These are phyloP conservation scores for Lemur catta DNA, from an alignment of 2,797 vertebrate species.

Conservation along the genomic window DNA sequence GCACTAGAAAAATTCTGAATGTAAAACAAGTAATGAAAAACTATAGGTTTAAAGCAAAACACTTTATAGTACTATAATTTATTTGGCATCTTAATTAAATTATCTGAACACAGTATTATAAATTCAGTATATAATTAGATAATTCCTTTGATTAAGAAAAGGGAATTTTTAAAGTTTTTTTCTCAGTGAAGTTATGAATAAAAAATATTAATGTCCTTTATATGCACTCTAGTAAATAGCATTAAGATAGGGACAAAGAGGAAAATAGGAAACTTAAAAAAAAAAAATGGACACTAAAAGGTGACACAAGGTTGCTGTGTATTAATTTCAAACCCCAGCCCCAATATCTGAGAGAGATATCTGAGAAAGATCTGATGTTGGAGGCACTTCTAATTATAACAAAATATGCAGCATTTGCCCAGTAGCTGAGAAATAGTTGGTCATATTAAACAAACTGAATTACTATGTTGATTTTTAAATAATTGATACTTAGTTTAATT, in stretches of 20 bases:
- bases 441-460: not conserved
- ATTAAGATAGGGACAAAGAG: not conserved
- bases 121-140: slow-evolving; percentile 27
- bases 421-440: not conserved
- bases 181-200: slow-evolving; percentile 5
- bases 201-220: not conserved
- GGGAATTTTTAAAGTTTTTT: not conserved
- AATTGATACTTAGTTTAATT: not conserved
- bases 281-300: not conserved
- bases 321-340: not conserved
- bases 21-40: slow-evolving; percentile 49
- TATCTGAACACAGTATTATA: slow-evolving; percentile 52
- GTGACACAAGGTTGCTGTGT: not conserved
- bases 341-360: not conserved
- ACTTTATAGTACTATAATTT: slow-evolving; percentile 9
- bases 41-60: not conserved
- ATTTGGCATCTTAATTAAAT: slow-evolving; percentile 54
- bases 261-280: not conserved
- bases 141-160: not conserved
- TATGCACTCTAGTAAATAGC: not conserved
- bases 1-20: slow-evolving; percentile 20
- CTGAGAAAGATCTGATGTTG: not conserved
- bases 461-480: not conserved
- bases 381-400: not conserved
- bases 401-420: not conserved